Conservation (phyloP, 2,797 vertebrate species). For the Scolopax bukidnonensis region DNA sequence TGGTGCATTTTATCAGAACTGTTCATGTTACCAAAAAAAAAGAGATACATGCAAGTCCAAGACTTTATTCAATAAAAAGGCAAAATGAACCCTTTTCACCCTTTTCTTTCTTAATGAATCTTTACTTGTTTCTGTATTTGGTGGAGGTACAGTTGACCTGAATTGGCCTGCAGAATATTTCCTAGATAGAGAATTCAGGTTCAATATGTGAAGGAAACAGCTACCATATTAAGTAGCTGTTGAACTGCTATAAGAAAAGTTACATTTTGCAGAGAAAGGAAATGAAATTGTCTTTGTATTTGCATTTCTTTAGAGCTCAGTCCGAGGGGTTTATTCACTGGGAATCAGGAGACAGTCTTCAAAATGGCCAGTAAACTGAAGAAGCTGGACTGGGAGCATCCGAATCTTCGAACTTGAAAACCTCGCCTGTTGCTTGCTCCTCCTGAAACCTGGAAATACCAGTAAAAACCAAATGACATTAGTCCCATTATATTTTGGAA, state of each 20-base stretch:
- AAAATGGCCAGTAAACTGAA: neutral
- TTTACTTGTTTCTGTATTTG: neutral
- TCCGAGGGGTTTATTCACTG: neutral
- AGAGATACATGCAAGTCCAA: neutral
- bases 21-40: neutral
- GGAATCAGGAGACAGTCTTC: neutral
- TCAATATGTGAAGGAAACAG: neutral
- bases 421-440: neutral
- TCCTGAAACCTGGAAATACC: neutral
- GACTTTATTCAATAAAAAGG: neutral
- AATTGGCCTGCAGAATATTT: neutral
- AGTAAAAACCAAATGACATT: neutral
- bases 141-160: neutral
- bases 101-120: neutral
- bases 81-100: neutral
- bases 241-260: neutral
- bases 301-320: slow-evolving; percentile 1
- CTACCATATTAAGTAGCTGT: neutral
- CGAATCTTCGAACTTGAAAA: neutral
- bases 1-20: neutral
- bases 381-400: neutral
- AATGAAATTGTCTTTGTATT: neutral
- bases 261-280: neutral
- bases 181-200: neutral
- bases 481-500: neutral